Base-by-base conservation (phyloP, 2,113 vertebrate species). In the Sciurus niger region DNA sequence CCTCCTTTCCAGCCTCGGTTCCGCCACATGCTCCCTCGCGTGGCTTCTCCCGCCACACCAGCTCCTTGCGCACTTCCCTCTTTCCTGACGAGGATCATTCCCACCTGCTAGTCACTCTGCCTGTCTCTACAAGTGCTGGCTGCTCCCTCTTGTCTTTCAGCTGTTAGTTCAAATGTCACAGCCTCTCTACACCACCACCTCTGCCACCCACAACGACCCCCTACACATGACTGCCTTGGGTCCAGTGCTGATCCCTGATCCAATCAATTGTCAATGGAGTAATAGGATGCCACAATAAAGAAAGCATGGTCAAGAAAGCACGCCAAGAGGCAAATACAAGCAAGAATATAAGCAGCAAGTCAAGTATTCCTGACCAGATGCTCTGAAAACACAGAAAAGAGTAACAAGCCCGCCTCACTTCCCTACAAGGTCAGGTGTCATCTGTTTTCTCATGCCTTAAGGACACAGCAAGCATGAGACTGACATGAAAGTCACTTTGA, bases 331-430 rank as follows among this genome's bases (percentile, higher is more conserved):
- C 74, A 88, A 90, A 89, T 1, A 53, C 55, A 78, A 90, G 32
- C 46, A 95, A 68, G 63, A 82, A 53, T 7, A 6, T 34, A 93
- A 60, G 37, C 5, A 87, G 67, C 2, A 93, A 74, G 51, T 88
- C 53, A 95, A 94, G 60, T 60, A 65, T 58, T 55, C 84, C 22
- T 34, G 40, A 84, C 28, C 87, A 95, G 83, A 87, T 76, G 28
- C 90, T 37, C n/a, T 65, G 43, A 84, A 96, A 93, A 94, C 46
- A 37, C 58, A 88, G 55, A 84, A 97, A 95, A 77, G 48, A 95
- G 84, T 51, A 93, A 67, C 43, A 88, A 88, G 43, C 16, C 37
- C 58, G 18, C 63, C 83, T 85, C 58, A n/a, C 13, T 77, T 84
- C 55, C 74, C 86, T 77, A 67, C 65, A 78, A 86, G 53, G 94